These are phyloP conservation scores for Nipponia nippon DNA, from an alignment of 2,113 vertebrate genomes.

Conservation along the genomic window DNA sequence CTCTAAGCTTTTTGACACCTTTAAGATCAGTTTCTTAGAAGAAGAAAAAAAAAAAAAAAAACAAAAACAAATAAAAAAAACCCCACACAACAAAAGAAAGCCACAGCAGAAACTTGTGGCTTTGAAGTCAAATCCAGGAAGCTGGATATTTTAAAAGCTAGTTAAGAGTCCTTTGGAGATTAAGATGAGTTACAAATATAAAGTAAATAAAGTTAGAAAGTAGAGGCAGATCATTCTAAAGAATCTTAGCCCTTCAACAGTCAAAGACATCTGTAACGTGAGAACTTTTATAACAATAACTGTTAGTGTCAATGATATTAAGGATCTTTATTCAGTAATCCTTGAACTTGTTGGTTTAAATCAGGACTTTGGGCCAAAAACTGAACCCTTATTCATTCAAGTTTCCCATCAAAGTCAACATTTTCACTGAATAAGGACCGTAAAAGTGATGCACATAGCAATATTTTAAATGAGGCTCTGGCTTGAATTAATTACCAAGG, in stretches of 20 bases:
- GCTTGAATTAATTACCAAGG: background rate
- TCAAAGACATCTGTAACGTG: background rate
- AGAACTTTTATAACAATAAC: background rate
- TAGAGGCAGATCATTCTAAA: background rate
- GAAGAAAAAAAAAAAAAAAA: background rate
- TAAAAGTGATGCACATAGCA: background rate
- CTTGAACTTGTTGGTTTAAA: background rate
- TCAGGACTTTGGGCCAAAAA: background rate
- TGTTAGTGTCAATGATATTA: background rate
- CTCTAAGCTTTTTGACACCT: background rate
- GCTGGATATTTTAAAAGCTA: background rate
- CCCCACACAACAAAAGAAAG: no score
- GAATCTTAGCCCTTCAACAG: background rate
- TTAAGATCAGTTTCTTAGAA: background rate
- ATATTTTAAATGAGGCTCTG: background rate
- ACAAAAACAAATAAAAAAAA: no score
- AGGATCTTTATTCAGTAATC: background rate
- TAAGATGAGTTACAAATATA: background rate
- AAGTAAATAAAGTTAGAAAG: constrained; percentile 1
- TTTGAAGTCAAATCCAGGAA: background rate
- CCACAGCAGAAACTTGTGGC: background rate
- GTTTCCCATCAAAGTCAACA: background rate
- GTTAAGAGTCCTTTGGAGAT: background rate
- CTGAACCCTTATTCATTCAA: background rate
- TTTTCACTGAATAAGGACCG: background rate